Evolutionary conservation across 2,888 invertebrate species (phyloP).

Genomic region (Melanostoma mellinum): DNA sequence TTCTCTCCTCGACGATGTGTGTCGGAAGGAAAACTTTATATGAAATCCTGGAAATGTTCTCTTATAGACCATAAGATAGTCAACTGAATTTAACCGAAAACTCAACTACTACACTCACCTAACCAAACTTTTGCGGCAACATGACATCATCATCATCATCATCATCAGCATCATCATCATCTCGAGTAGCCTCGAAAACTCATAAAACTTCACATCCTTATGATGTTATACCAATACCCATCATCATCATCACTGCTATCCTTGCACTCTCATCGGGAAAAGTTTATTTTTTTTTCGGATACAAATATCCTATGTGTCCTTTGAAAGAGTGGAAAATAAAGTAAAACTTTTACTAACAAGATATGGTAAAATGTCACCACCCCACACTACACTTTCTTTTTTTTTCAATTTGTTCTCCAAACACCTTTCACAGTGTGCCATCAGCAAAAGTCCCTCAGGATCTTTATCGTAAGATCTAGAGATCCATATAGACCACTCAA

Average conservation of each 20-base stretch:
- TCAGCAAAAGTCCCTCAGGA: constrained; percentile 18
- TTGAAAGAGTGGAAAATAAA: not conserved
- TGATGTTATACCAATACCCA: constrained; percentile 26
- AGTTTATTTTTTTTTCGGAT: constrained; percentile 30
- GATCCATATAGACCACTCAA: constrained; percentile 41
- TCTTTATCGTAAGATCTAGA: constrained; percentile 10
- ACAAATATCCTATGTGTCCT: constrained; percentile 27
- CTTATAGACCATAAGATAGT: constrained; percentile 15
- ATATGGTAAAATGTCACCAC: constrained; percentile 46
- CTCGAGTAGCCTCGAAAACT: constrained; percentile 23
- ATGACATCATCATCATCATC: constrained; percentile 36
- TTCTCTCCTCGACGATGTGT: not conserved
- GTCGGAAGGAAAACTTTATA: not conserved
- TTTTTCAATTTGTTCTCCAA: not conserved
- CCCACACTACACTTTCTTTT: not conserved
- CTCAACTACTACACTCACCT: not conserved
- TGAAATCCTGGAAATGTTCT: not conserved
- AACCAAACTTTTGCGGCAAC: constrained; percentile 53
- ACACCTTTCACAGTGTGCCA: constrained; percentile 34
- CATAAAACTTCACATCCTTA: constrained; percentile 36
- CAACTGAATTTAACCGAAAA: constrained; percentile 6
- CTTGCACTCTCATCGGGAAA: constrained; percentile 30
- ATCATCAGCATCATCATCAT: constrained; percentile 31
- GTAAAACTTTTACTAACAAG: constrained; percentile 37
- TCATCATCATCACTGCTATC: constrained; percentile 28